Evolutionary conservation across 1,140 invertebrate species (phyloP).

Genomic region (Bilobella aurantiaca): DNA sequence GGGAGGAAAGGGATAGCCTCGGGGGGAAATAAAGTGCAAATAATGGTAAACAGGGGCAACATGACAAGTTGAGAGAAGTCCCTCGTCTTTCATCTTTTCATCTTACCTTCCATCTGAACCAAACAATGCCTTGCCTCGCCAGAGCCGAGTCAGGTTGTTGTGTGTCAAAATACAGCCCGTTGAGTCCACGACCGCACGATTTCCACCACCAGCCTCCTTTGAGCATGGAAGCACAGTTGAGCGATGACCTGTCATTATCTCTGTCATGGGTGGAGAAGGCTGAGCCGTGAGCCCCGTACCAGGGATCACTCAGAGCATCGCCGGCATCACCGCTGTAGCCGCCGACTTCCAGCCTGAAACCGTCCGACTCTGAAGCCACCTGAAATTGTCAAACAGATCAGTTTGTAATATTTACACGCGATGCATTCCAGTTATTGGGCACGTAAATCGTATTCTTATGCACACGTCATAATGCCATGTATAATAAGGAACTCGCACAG

Average conservation of each 20-base stretch:
- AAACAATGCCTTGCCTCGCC: conserved; percentile 80
- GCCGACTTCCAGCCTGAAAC: conserved; percentile 83
- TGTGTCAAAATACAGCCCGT: conserved; percentile 75
- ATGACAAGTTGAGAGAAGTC: no score
- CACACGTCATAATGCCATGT: no score
- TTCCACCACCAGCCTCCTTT: conserved; percentile 94
- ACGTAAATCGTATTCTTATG: no score
- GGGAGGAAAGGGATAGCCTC: no score
- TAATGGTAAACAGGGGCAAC: no score
- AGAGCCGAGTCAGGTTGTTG: conserved; percentile 42
- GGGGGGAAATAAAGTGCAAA: no score
- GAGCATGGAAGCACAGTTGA: conserved; percentile 83
- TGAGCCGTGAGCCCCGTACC: conserved; percentile 77
- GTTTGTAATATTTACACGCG: no score
- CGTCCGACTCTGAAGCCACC: conserved; percentile 78
- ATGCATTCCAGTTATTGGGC: no score
- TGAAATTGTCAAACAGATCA: no score
- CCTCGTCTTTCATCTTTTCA: no score
- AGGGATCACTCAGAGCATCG: not conserved
- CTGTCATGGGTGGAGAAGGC: conserved; percentile 84
- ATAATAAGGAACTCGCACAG: no score
- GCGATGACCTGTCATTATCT: conserved; percentile 76
- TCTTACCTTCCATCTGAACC: conserved; percentile 70
- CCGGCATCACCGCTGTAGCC: conserved; percentile 84
- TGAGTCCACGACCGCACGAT: conserved; percentile 74